Conservation (phyloP, 2,888 invertebrate genomes). For the Ochropleura leucogaster region DNA sequence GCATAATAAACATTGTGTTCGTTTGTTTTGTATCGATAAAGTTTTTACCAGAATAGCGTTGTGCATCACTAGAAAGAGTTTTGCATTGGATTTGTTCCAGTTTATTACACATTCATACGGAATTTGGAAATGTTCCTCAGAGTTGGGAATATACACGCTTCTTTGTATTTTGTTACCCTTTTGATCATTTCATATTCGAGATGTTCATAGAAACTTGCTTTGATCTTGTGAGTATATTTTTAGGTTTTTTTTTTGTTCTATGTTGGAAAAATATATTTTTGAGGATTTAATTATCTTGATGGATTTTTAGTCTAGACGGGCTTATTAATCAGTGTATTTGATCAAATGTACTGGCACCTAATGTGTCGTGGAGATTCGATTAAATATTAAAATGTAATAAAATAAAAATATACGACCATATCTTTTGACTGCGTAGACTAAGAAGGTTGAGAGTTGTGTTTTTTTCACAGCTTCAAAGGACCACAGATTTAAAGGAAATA, state of each 20-base stretch:
- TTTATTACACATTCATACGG: slow-evolving; percentile 25
- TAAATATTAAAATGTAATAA: too few relatives aligned
- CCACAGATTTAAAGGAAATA: too few relatives aligned
- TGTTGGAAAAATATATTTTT: neutral
- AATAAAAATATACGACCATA: too few relatives aligned
- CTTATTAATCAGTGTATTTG: neutral
- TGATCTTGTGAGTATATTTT: slow-evolving; percentile 1
- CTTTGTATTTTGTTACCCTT: slow-evolving; percentile 9
- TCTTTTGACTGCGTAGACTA: too few relatives aligned
- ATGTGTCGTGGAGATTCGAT: neutral
- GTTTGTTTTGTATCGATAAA: neutral
- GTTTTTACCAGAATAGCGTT: too few relatives aligned
- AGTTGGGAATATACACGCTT: slow-evolving; percentile 2
- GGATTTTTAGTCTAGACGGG: neutral
- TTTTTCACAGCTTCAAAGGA: too few relatives aligned
- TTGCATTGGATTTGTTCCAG: slow-evolving; percentile 35
- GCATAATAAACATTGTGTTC: neutral
- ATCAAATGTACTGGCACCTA: neutral
- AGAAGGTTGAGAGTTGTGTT: too few relatives aligned
- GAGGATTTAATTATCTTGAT: slow-evolving; percentile 2
- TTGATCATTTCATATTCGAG: slow-evolving; percentile 13
- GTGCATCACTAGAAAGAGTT: neutral
- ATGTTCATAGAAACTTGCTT: slow-evolving; percentile 2
- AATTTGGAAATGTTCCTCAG: slow-evolving; percentile 18
- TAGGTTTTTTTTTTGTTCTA: neutral